Percentiles rank a stretch among this genome's conserved stretches.
phyloP scores from a whole-genome alignment of 2,888 invertebrate species.

The Pomacea canaliculata region DNA sequence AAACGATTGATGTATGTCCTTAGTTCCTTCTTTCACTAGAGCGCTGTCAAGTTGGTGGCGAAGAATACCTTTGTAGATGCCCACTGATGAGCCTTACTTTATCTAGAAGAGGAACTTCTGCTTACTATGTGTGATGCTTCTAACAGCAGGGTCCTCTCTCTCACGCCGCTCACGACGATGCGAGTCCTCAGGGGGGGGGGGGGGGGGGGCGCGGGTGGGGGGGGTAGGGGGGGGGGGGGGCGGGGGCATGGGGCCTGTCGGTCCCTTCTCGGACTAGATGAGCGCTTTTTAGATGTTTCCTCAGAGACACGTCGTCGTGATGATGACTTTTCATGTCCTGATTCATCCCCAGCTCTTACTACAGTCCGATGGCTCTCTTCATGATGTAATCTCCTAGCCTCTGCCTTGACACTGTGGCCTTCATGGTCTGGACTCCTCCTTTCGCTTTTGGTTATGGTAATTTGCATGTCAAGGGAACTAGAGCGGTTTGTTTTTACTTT shows the following conservation, averaged over 20 bases:
- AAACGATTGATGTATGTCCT: too few species aligned
- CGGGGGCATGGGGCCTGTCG: too few species aligned
- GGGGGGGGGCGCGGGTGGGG: too few species aligned
- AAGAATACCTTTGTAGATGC: constrained; percentile 25
- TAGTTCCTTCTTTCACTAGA: constrained; percentile 21
- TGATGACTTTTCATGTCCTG: constrained; percentile 3
- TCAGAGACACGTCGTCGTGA: constrained; percentile 15
- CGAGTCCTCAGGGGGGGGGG: too few species aligned
- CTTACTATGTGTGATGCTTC: constrained; percentile 6
- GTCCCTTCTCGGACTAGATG: constrained; percentile 9
- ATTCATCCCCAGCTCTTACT: constrained; percentile 7
- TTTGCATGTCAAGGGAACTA: constrained; percentile 33
- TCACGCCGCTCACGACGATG: constrained; percentile 16
- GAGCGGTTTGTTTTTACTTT: constrained; percentile 26
- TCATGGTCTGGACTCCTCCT: constrained; percentile 17
- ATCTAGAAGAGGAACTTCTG: constrained; percentile 11
- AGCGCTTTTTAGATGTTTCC: constrained; percentile 17
- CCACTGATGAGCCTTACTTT: constrained; percentile 17
- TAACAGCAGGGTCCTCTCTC: neutral
- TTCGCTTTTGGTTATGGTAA: constrained; percentile 42
- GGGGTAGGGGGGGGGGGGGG: too few species aligned
- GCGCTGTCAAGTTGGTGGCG: constrained; percentile 29
- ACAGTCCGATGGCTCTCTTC: constrained; percentile 10
- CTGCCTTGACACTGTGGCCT: neutral
- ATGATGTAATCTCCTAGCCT: constrained; percentile 11